Evolutionary conservation across 2,113 vertebrate species (phyloP), one percentile per base, ranked within the genome.

Genomic region (Neolamprologus modestus): DNA sequence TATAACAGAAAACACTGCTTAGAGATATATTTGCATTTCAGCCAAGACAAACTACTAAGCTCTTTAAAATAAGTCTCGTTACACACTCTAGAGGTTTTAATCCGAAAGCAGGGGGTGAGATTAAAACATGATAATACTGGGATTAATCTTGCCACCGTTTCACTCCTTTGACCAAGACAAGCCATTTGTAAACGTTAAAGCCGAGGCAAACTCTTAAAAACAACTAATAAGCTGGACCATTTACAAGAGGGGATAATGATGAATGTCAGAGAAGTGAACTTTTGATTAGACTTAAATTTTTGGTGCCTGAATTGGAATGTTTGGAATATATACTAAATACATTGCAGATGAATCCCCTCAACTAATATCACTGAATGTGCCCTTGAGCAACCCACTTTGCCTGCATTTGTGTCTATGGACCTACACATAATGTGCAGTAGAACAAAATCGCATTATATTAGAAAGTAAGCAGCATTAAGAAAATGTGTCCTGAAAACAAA

Each of bases 111-210:
- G 45, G 40, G 85, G 81, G 53, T 90, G 57, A 82, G 79, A 50
- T 90, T 57, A 84, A 88, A 92, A 93, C 84, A 80, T 55, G 82
- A 90, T 92, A 91, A 93, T 88, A 79, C 73, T 1, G 66, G 85
- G 87, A 92, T 95, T 95, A 93, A 78, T 47, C 89, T 94, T 54
- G 83, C 73, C 78, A 71, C 82, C 59, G 78, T 84, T 89, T 91
- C 73, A 82, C 89, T 88, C 47, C 33, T 88, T 88, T 85, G 73
- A 92, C 84, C 84, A 86, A 92, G 89, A 86, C 87, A 90, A 89
- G 50, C 17, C 81, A 8, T 88, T 76, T 82, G 55, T 59, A 91
- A 63, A 84, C 16, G 57, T 80, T 83, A 66, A 87, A 81, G 40
- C 73, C 6, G 31, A 4, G 9, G 42, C 21, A 87, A 87, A 86